Evolutionary conservation across 2,113 vertebrate species (phyloP).

Genomic region (Solea senegalensis): DNA sequence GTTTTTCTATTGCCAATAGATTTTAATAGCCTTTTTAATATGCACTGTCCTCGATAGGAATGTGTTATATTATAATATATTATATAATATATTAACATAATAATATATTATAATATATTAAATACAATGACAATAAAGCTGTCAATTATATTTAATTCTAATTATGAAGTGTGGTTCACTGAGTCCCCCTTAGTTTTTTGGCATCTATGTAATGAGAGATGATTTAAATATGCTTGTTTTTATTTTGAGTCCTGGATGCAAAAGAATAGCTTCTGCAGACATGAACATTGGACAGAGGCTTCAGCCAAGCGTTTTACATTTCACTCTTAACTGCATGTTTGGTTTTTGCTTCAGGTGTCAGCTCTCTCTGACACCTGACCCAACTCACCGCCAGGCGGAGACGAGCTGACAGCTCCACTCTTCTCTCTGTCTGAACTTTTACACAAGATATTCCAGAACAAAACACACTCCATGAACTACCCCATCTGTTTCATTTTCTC

Average conservation of each 20-base stretch:
- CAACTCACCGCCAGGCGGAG: neutral
- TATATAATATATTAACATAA: too few species aligned
- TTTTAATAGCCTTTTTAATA: too few species aligned
- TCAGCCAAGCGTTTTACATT: neutral
- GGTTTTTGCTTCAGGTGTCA: neutral
- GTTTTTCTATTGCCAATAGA: too few species aligned
- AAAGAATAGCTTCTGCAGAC: neutral
- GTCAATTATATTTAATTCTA: too few species aligned
- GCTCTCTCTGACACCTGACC: neutral
- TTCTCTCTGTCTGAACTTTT: neutral
- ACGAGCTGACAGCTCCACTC: constrained; percentile 2
- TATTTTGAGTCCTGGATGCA: neutral
- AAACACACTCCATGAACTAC: neutral
- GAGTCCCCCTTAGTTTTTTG: too few species aligned
- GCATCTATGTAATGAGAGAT: too few species aligned
- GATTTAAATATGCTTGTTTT: neutral
- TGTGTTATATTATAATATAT: too few species aligned
- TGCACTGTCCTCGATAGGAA: too few species aligned
- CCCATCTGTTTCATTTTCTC: neutral
- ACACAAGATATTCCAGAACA: neutral
- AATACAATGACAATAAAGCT: too few species aligned
- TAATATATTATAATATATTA: too few species aligned
- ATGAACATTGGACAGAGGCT: neutral
- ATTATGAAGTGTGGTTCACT: too few species aligned
- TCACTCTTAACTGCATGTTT: neutral